Base-by-base conservation (phyloP, 1,140 invertebrate species). In the Heliconius himera region DNA sequence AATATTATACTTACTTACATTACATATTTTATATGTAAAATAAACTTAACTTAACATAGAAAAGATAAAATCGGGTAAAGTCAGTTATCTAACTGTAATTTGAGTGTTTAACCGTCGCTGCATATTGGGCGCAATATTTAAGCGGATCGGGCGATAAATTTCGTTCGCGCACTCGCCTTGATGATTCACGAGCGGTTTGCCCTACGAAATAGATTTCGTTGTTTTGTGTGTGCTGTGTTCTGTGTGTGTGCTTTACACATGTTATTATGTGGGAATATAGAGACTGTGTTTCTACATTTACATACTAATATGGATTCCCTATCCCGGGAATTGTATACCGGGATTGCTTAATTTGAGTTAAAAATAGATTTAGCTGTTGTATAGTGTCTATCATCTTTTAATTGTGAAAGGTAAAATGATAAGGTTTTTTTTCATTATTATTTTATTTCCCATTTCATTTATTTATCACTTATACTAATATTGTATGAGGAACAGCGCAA, bases 91-190 rank as follows among this genome's bases (percentile, higher is more conserved):
- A 76, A 80, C 79, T 76, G 72, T 80, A 80, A 80, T 80, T 80
- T 80, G 79, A 77, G 70, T 77, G 79, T 80, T 76, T 80, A 80
- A 80, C 77, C 79, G 79, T 54, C 36, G 79, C 51, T 73, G 75
- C 79, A 80, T 80, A 80, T 80, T 80, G 79, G 79, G 79, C 74
- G 79, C 79, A 80, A 80, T 80, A 80, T 80, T 80, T 80, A 80
- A 80, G 79, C 79, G 79, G 74, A 80, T 80, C 79, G 76, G 75
- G 75, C 75, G 75, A 80, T 80, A 80, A 80, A 80, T 80, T 80
- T 80, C 70, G 71, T 76, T 71, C 75, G 75, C 70, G 51, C 79
- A 76, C 72, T 54, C 74, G 75, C 74, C 74, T 77, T 80, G 79
- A 80, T 80, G 79, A 80, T 80, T 77, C 79, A 80, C 79, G 79